Evolutionary conservation across 2,797 vertebrate species (phyloP).

Genomic region (Acanthurus lineatus): DNA sequence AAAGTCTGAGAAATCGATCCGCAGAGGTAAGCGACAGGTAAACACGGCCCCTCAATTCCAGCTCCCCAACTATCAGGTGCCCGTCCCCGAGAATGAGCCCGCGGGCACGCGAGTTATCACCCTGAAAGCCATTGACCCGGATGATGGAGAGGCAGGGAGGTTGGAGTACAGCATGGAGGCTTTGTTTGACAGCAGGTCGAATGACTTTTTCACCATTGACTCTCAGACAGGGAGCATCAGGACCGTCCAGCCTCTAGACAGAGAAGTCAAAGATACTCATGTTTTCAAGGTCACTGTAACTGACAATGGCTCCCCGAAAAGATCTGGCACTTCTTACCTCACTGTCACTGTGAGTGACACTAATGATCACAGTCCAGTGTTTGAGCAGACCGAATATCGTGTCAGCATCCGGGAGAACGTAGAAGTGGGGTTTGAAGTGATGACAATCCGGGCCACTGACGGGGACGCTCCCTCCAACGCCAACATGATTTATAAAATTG

Average conservation of each 20-base stretch:
- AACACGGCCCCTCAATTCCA: conserved; percentile 92
- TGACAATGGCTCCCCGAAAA: conserved; percentile 89
- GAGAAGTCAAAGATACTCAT: conserved; percentile 96
- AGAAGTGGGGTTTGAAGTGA: conserved; percentile 95
- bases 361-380: conserved; percentile 94
- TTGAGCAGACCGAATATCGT: conserved; percentile 93
- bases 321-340: conserved; percentile 89
- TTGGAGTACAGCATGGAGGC: conserved; percentile 95
- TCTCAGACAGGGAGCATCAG: conserved; percentile 88
- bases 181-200: conserved; percentile 92
- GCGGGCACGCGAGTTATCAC: conserved; percentile 91
- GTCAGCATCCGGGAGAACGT: conserved; percentile 94
- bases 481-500: conserved; percentile 95
- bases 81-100: conserved; percentile 94
- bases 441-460: conserved; percentile 95
- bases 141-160: conserved; percentile 93
- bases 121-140: conserved; percentile 92
- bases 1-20: conserved; percentile 35
- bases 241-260: conserved; percentile 90
- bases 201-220: conserved; percentile 91
- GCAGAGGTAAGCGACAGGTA: conserved; percentile 81
- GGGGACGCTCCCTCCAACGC: conserved; percentile 95
- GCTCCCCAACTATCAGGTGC: conserved; percentile 94
- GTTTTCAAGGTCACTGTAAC: conserved; percentile 92
- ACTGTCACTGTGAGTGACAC: conserved; percentile 96